Base-by-base conservation (phyloP, 2,888 invertebrate species). In the Leptopterna dolabrata region DNA sequence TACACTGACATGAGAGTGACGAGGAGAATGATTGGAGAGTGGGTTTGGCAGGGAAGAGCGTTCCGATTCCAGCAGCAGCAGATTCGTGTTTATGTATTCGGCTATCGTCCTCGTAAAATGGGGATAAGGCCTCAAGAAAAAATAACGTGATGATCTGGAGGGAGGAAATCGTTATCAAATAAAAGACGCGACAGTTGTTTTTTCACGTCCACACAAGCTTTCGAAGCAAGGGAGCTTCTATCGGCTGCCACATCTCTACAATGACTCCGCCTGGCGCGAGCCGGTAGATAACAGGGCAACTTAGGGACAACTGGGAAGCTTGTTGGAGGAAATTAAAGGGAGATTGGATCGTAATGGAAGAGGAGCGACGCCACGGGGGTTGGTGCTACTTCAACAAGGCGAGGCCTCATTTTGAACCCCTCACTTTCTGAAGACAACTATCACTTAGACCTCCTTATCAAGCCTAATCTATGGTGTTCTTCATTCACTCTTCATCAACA, bases 301-400 rank as follows among this genome's bases (percentile, higher is more conserved):
- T 63, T 27, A n/a, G n/a, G n/a, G n/a, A n/a, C n/a, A n/a, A n/a
- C n/a, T n/a, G 63, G 63, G 63, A 24, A 19, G 24, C n/a, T 63
- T 27, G 63, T 36, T 36, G 70, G 83, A 83, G 83, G 83, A 83
- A 83, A 83, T 83, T 83, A 71, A 71, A 83, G 71, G 83, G 83
- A 83, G 83, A 83, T 83, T 83, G 83, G 83, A 83, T 83, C 83
- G 83, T 83, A 83, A 83, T 83, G 83, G 43, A 24, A 36, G 83
- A 14, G 81, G 63, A 63, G 63, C 63, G 63, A 63, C 63, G 63
- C 63, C 24, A 63, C 63, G 0, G 63, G 63, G 63, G 63, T 24
- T 63, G 63, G 63, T 27, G 63, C 63, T 27, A 36, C 63, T 27
- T 63, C 63, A 63, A 27, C 63, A 24, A 63, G 27, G 63, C 19